phyloP scores from a whole-genome alignment of 2,888 invertebrate species.

The Odontocerum albicorne region DNA sequence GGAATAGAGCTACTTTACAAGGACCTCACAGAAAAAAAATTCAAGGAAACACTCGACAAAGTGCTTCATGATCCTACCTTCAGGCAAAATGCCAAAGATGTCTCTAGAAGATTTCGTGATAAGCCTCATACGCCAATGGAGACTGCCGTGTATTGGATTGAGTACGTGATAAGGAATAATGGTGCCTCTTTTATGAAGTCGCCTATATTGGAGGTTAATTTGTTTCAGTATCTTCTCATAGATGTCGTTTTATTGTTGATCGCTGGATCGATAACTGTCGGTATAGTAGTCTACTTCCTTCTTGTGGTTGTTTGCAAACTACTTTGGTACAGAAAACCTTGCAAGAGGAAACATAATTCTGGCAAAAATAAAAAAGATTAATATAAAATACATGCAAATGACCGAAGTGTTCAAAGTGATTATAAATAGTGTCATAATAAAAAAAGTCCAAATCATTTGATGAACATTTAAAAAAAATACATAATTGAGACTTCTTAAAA shows the following conservation, averaged over 20 bases:
- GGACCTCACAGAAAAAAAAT: constrained; percentile 40
- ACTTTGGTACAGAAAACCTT: constrained; percentile 28
- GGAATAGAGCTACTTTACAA: constrained; percentile 40
- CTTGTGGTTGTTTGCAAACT: constrained; percentile 26
- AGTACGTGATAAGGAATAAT: constrained; percentile 33
- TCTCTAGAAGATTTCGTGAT: constrained; percentile 32
- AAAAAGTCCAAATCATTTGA: too few species aligned
- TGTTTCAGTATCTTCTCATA: constrained; percentile 32
- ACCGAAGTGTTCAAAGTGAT: neutral
- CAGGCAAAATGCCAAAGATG: constrained; percentile 27
- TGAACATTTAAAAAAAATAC: too few species aligned
- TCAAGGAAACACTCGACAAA: constrained; percentile 39
- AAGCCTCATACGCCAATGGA: constrained; percentile 33
- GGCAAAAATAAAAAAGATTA: constrained; percentile 7
- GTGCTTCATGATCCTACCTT: constrained; percentile 42
- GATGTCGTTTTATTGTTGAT: constrained; percentile 32
- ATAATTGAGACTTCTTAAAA: too few species aligned
- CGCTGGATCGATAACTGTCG: constrained; percentile 17
- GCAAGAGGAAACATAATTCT: constrained; percentile 21
- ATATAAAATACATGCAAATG: neutral
- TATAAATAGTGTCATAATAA: too few species aligned
- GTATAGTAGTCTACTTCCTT: constrained; percentile 20
- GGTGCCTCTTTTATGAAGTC: constrained; percentile 31
- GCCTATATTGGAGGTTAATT: constrained; percentile 28
- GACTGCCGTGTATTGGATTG: constrained; percentile 35